Conservation (phyloP, 2,797 vertebrate genomes). For the Mycteria americana region DNA sequence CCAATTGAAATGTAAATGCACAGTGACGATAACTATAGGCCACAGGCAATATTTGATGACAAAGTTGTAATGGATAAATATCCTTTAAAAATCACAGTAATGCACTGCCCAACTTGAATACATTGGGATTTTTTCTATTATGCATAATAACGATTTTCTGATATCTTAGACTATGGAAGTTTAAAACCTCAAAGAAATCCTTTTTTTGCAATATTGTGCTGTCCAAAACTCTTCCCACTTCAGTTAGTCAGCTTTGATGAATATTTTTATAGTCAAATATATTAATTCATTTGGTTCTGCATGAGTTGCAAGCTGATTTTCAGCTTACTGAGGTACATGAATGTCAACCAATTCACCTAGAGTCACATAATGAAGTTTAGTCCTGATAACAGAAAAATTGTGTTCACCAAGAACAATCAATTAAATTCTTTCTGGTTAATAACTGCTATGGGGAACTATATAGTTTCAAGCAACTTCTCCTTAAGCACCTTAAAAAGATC, state of each 20-base stretch:
- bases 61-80: constrained; percentile 81
- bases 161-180: constrained; percentile 1
- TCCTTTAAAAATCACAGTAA: constrained; percentile 71
- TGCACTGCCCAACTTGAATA: constrained; percentile 47
- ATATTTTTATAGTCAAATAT: not conserved
- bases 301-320: not conserved
- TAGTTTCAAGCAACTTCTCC: not conserved
- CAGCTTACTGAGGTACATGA: not conserved
- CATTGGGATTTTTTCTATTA: constrained; percentile 41
- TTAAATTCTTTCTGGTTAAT: not conserved
- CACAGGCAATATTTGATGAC: constrained; percentile 79
- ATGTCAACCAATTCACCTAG: not conserved
- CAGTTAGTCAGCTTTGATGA: not conserved
- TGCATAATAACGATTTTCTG: constrained; percentile 14
- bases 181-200: not conserved
- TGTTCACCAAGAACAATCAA: not conserved
- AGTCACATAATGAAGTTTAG: not conserved
- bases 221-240: not conserved
- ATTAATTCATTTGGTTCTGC: not conserved
- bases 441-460: not conserved
- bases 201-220: not conserved
- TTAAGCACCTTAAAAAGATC: not conserved
- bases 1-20: constrained; percentile 80
- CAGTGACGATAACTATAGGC: constrained; percentile 76
- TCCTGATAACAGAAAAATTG: not conserved